These are phyloP conservation scores for Pachyseris speciosa DNA, from an alignment of 64 coral and sea anemone species.

Conservation along the genomic window DNA sequence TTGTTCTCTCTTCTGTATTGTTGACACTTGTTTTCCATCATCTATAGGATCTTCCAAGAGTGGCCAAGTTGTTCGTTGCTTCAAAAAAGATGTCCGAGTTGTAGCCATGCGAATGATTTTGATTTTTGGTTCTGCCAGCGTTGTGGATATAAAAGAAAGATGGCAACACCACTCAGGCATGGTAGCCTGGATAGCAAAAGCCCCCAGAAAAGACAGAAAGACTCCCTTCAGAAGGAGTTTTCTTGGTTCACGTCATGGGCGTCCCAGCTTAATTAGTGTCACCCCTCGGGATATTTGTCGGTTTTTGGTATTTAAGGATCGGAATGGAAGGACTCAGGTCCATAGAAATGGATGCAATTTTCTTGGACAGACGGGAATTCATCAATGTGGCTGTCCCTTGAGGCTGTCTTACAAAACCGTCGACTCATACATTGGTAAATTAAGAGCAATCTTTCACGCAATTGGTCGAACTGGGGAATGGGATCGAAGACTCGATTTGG, in stretches of 20 bases:
- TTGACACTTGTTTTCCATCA: not conserved
- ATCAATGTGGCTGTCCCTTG: conserved; percentile 31
- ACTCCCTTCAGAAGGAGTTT: conserved; percentile 19
- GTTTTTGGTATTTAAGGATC: conserved; percentile 43
- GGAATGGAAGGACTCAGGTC: conserved; percentile 42
- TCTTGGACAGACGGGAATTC: conserved; percentile 11
- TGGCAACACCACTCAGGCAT: not conserved
- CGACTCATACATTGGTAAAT: conserved; percentile 60
- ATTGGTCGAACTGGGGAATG: conserved; percentile 49
- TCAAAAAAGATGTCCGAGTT: conserved; percentile 27
- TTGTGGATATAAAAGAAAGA: conserved; percentile 35
- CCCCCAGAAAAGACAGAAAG: not conserved
- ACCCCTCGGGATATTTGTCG: conserved; percentile 45
- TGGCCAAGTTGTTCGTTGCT: not conserved
- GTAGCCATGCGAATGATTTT: conserved; percentile 47
- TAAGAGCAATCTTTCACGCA: conserved; percentile 32
- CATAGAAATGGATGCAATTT: conserved; percentile 35
- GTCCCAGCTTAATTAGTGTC: not conserved
- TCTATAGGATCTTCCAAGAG: conserved; percentile 10
- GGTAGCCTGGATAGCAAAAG: not conserved
- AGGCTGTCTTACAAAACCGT: conserved; percentile 58
- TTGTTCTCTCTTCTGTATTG: not conserved
- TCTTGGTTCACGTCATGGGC: not conserved
- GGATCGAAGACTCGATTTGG: conserved; percentile 25
- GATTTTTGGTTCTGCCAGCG: conserved; percentile 49